phyloP scores from a whole-genome alignment of 2,888 invertebrate species.

The Molorchus minor region DNA sequence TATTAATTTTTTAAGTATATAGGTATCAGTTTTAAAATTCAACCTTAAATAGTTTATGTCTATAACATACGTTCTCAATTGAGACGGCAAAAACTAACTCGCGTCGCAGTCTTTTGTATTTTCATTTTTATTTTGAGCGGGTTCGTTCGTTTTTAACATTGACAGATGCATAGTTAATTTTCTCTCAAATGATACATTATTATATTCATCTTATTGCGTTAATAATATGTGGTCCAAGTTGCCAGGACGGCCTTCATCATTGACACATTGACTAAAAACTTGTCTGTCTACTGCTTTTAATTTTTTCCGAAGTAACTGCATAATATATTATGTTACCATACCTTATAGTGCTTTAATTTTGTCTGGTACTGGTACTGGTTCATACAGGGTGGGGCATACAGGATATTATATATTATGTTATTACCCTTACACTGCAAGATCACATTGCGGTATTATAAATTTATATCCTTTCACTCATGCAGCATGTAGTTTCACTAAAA shows the following conservation, averaged over 20 bases:
- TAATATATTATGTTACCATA: not conserved
- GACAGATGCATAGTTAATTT: not conserved
- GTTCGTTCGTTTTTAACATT: not conserved
- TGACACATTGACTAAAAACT: not conserved
- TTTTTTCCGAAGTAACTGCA: not conserved
- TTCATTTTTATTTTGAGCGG: too few relatives aligned
- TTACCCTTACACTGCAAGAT: not conserved
- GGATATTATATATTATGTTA: not conserved
- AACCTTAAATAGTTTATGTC: not conserved
- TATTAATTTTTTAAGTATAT: too few relatives aligned
- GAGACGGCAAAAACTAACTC: too few relatives aligned
- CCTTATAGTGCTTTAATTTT: not conserved
- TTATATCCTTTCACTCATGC: slow-evolving; percentile 22
- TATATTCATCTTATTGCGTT: not conserved
- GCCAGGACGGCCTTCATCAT: not conserved
- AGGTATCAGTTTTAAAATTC: too few relatives aligned
- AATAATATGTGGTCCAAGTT: not conserved
- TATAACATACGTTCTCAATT: not conserved
- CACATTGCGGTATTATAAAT: slow-evolving; percentile 19
- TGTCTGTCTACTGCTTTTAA: not conserved
- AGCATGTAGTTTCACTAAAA: slow-evolving; percentile 20
- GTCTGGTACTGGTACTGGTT: not conserved
- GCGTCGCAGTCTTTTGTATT: too few relatives aligned
- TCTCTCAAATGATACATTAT: not conserved
- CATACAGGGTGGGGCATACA: not conserved